Conservation (phyloP, 2,113 vertebrate species). For the Chlorodrepanis virens region DNA sequence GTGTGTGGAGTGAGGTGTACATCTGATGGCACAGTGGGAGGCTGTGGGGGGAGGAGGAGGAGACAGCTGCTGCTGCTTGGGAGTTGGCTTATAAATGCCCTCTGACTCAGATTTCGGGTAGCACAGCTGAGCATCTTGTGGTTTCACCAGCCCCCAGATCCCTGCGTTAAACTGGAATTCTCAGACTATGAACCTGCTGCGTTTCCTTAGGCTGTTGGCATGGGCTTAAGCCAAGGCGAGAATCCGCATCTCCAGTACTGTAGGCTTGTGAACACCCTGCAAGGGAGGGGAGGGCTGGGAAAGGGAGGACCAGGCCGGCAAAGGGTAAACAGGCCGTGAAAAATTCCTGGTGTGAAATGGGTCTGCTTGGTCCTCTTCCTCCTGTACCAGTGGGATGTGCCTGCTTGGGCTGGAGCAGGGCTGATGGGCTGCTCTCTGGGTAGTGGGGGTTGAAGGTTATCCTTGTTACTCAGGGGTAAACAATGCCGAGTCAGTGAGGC, state of each 20-base stretch:
- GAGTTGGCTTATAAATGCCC: constrained; percentile 56
- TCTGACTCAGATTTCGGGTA: constrained; percentile 47
- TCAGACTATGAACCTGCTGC: constrained; percentile 51
- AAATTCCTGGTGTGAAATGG: background rate
- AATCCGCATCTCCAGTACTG: background rate
- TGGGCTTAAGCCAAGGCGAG: background rate
- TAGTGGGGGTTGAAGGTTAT: constrained; percentile 47
- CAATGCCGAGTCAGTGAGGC: constrained; percentile 73
- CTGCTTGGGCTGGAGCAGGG: accelerated
- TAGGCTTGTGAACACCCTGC: background rate
- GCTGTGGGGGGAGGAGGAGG: constrained; percentile 33
- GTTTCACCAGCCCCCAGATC: constrained; percentile 47
- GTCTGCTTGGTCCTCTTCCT: background rate
- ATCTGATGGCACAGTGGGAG: constrained; percentile 52
- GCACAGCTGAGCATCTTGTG: constrained; percentile 53
- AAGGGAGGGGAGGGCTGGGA: background rate
- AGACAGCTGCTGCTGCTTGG: constrained; percentile 41
- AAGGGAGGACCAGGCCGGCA: accelerated
- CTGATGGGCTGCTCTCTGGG: background rate
- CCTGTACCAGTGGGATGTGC: background rate
- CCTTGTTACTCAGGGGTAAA: constrained; percentile 58
- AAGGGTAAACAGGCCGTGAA: background rate
- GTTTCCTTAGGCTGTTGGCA: constrained; percentile 53
- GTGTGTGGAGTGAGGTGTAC: background rate
- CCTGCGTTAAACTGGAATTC: constrained; percentile 34